A percentile compares a stretch with the other conserved stretches of the same genome.
Conservation (phyloP, 2,888 invertebrate species). For the Mythimna pallens region DNA sequence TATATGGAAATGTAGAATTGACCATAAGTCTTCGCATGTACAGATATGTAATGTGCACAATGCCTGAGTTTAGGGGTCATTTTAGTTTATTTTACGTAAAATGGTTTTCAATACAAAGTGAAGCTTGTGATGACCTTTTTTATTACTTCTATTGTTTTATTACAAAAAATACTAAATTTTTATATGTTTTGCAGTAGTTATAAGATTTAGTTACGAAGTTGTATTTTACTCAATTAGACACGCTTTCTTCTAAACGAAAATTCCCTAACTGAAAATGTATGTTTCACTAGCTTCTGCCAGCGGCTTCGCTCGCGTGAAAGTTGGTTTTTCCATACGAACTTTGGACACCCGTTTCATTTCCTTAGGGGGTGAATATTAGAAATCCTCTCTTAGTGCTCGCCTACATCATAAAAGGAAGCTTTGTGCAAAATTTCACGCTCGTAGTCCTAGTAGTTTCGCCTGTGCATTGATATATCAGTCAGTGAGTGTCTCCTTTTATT, state of each 20-base stretch:
- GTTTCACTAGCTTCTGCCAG: background rate
- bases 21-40: background rate
- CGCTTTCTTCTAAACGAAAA: too few species aligned
- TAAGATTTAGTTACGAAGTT: background rate
- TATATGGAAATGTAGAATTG: conserved; percentile 1
- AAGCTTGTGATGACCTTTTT: background rate
- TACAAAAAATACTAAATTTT: background rate
- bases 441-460: too few species aligned
- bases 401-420: too few species aligned
- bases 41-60: background rate
- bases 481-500: too few species aligned
- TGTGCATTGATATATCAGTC: too few species aligned
- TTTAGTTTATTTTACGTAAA: conserved; percentile 1
- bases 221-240: too few species aligned
- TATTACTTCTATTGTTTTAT: background rate
- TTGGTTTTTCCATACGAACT: too few species aligned
- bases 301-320: too few species aligned
- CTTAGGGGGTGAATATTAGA: too few species aligned
- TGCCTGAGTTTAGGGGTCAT: background rate
- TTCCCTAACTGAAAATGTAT: background rate
- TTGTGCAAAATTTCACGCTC: too few species aligned
- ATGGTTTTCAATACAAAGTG: background rate
- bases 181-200: background rate
- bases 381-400: too few species aligned
- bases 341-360: too few species aligned